Evolutionary conservation across 2,797 vertebrate genomes (phyloP).

Genomic region (Peromyscus attwateri): DNA sequence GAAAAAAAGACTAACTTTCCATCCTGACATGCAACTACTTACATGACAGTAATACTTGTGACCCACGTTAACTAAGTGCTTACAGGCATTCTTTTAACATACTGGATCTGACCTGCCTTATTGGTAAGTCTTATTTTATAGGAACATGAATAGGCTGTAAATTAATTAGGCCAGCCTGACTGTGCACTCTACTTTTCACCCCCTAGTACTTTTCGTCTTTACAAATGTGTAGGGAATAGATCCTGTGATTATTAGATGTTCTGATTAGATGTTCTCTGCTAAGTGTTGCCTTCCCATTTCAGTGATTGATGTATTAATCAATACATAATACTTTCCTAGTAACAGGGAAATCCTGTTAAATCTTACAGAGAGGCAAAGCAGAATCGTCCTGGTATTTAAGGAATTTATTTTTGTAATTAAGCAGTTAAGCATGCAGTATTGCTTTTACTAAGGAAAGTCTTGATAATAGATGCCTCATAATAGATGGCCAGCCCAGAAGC

Average conservation of each 20-base stretch:
- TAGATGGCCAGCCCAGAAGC: background rate
- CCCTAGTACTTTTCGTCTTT: background rate
- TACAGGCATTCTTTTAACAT: background rate
- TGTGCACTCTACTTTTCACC: background rate
- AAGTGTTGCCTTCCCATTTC: conserved; percentile 53
- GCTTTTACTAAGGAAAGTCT: background rate
- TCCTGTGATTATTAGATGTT: background rate
- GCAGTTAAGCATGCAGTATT: background rate
- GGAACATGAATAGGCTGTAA: background rate
- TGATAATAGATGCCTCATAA: background rate
- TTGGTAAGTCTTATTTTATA: background rate
- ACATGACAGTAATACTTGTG: background rate
- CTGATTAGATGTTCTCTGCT: background rate
- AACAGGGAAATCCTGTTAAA: conserved; percentile 5
- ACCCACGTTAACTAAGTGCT: background rate
- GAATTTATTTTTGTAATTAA: conserved; percentile 51
- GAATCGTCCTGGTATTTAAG: conserved; percentile 45
- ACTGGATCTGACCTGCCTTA: background rate
- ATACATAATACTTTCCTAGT: conserved; percentile 31
- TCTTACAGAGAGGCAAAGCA: conserved; percentile 21
- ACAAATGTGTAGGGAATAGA: background rate
- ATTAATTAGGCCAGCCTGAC: background rate
- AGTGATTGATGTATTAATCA: conserved; percentile 34
- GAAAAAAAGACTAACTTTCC: conserved; percentile 37
- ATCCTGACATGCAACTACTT: background rate